These are phyloP conservation scores for Lordiphosa mommai DNA, from an alignment of 1,140 invertebrate species.

Conservation along the genomic window DNA sequence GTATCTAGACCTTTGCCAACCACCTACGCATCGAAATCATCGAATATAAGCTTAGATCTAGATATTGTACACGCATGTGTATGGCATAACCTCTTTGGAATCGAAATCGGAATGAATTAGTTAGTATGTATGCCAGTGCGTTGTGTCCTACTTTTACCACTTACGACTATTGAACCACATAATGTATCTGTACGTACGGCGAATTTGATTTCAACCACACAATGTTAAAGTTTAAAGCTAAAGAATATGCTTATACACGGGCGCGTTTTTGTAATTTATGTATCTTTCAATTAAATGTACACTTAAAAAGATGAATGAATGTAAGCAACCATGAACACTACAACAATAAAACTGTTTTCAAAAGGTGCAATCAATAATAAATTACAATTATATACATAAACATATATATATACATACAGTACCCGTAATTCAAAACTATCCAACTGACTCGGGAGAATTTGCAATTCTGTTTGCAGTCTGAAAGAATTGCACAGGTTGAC, in stretches of 20 bases:
- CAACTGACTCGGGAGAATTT: no score
- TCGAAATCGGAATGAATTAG: slow-evolving; percentile 3
- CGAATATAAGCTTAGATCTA: slow-evolving; percentile 6
- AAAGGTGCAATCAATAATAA: slow-evolving; percentile 31
- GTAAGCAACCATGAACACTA: slow-evolving; percentile 12
- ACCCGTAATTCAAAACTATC: background rate
- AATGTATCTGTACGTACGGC: slow-evolving; percentile 7
- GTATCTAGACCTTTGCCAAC: slow-evolving; percentile 5
- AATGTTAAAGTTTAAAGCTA: slow-evolving; percentile 14
- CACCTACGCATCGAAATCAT: slow-evolving; percentile 10
- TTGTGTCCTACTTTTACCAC: slow-evolving; percentile 10
- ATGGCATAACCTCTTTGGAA: slow-evolving; percentile 3
- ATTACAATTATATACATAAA: slow-evolving; percentile 8
- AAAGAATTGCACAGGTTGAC: no score
- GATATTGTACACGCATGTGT: slow-evolving; percentile 3
- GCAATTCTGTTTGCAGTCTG: no score
- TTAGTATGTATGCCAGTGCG: slow-evolving; percentile 1
- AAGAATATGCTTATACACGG: slow-evolving; percentile 1
- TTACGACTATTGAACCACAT: slow-evolving; percentile 7
- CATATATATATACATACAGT: slow-evolving; percentile 5
- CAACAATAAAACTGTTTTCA: slow-evolving; percentile 22
- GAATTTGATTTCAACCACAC: slow-evolving; percentile 12
- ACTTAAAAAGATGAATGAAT: slow-evolving; percentile 1
- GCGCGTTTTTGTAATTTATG: slow-evolving; percentile 11
- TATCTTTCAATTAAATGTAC: slow-evolving; percentile 6